Base-by-base conservation (phyloP, 23 tunicate species). In the Botrylloides violaceus region DNA sequence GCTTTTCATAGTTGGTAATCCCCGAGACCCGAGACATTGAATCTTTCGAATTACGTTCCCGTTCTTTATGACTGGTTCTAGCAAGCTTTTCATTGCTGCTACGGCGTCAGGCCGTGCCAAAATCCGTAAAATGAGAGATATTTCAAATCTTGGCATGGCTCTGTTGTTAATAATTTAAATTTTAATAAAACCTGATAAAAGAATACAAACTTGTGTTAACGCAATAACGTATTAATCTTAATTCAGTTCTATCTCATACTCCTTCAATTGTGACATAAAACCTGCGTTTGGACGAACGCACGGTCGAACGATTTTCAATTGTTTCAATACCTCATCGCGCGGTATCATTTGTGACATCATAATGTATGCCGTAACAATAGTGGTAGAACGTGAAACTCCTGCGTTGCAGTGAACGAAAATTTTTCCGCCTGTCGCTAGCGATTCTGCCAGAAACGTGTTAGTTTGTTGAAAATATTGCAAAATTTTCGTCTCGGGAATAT, bases 101-200 rank as follows among this genome's bases (percentile, higher is more conserved):
- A 83, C 77, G 32, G 81, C 78, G 30, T 83, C 77, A 12, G 75
- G 29, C 68, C 90, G 50, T 5, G 57, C 66, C 53, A 83, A 15
- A 3, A 83, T 58, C 49, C 34, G 74, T n/a, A 71, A 4, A n/a
- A 90, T 82, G 1, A 90, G 34, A 3, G 97, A 32, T 7, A 90
- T 33, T 57, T 90, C 97, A 75, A 65, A 83, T 18, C 97, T 70
- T 29, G 90, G 89, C 90, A 90, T 90, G 70, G 15, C 75, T 76
- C 26, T 59, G 7, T 20, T 59, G 22, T 59, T n/a, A n/a, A n/a
- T n/a, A n/a, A n/a, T n/a, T n/a, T n/a, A n/a, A n/a, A n/a, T n/a
- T n/a, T n/a, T n/a, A n/a, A n/a, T n/a, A n/a, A n/a, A n/a, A n/a
- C n/a, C n/a, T n/a, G n/a, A n/a, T n/a, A n/a, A n/a, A n/a, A n/a